These are phyloP conservation scores for Menidia menidia DNA, from an alignment of 2,797 vertebrate genomes.

Conservation along the genomic window DNA sequence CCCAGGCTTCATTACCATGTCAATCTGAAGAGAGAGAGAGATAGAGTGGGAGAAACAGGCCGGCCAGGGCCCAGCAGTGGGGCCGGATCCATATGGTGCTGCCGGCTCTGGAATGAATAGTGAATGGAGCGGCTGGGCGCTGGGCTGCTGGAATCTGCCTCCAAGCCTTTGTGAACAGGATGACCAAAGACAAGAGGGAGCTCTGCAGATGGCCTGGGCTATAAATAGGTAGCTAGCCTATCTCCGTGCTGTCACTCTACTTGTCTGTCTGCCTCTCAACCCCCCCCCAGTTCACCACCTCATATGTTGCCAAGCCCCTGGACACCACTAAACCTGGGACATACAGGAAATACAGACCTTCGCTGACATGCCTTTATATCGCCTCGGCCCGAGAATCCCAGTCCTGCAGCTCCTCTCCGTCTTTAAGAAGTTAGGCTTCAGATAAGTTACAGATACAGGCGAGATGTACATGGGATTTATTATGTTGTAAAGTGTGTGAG, in stretches of 20 bases:
- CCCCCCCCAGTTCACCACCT: constrained; percentile 19
- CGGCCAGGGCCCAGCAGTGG: constrained; percentile 92
- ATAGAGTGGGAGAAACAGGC: constrained; percentile 80
- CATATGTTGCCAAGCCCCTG: constrained; percentile 62
- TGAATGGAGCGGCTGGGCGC: constrained; percentile 91
- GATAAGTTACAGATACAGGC: constrained; percentile 48
- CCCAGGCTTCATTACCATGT: constrained; percentile 95
- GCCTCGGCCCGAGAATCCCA: constrained; percentile 38
- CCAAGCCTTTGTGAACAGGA: constrained; percentile 92
- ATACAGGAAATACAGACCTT: constrained; percentile 67
- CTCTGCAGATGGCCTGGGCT: constrained; percentile 90
- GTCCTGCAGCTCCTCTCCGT: constrained; percentile 1
- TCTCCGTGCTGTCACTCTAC: constrained; percentile 84
- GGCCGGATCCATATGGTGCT: constrained; percentile 92
- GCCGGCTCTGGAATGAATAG: constrained; percentile 94
- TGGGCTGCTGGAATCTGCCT: constrained; percentile 92
- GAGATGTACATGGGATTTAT: constrained; percentile 26
- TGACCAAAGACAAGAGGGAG: constrained; percentile 93
- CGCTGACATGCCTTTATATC: constrained; percentile 45
- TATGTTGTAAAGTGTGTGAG: constrained; percentile 35
- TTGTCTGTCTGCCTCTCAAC: constrained; percentile 84
- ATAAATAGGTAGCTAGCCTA: constrained; percentile 87
- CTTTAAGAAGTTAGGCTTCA: constrained; percentile 55
- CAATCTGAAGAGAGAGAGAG: constrained; percentile 86
- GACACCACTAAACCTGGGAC: constrained; percentile 58